Conservation (phyloP, 2,797 vertebrate species). For the Hoplostethus atlanticus region DNA sequence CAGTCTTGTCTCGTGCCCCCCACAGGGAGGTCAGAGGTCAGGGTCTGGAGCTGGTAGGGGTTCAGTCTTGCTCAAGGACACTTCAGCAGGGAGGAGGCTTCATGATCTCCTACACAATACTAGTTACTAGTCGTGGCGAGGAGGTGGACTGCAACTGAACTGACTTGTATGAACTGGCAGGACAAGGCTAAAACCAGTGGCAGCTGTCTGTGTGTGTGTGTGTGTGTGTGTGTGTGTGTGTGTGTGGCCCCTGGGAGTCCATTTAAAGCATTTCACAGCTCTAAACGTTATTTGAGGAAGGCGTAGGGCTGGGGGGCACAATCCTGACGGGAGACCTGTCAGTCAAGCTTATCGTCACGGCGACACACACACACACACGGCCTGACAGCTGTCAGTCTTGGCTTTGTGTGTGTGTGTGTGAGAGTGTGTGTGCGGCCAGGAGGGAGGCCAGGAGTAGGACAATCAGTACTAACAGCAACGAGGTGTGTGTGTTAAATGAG, state of each 20-base stretch:
- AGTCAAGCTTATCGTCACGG: constrained; percentile 62
- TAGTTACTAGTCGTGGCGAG: background rate
- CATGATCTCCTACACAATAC: too few species aligned
- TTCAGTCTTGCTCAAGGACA: too few species aligned
- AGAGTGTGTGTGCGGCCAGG: background rate
- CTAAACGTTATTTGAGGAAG: constrained; percentile 71
- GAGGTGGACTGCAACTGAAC: constrained; percentile 20
- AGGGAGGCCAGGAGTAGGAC: background rate
- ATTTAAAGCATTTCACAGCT: constrained; percentile 79
- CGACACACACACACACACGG: background rate
- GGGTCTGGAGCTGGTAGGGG: too few species aligned
- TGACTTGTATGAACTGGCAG: background rate
- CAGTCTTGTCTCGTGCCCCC: too few species aligned
- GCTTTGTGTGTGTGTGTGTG: constrained; percentile 22
- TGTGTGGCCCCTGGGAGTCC: constrained; percentile 35
- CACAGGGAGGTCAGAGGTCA: too few species aligned
- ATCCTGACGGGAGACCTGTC: constrained; percentile 54
- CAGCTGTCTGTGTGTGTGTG: constrained; percentile 15
- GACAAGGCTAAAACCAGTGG: background rate
- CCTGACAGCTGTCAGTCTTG: constrained; percentile 76
- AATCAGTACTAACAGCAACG: too few species aligned
- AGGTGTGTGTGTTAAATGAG: constrained; percentile 26
- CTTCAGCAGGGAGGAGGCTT: too few species aligned
- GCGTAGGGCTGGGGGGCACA: constrained; percentile 20
- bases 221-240: constrained; percentile 30